These are phyloP conservation scores for Ptychodera flava DNA, from an alignment of 35 echinoderm and acorn worm species.

Conservation along the genomic window DNA sequence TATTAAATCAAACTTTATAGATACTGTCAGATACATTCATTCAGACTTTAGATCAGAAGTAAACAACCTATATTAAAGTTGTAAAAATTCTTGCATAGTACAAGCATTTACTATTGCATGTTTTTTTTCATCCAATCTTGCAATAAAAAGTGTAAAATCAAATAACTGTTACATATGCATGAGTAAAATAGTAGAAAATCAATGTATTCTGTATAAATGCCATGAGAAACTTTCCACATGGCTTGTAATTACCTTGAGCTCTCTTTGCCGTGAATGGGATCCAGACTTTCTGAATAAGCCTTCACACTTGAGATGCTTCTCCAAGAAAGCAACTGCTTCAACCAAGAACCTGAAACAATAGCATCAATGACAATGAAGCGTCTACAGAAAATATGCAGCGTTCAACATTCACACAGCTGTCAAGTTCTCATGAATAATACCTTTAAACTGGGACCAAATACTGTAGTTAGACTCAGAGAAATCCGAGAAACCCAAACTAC, in stretches of 20 bases:
- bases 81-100: too few species aligned
- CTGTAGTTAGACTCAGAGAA: neutral
- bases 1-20: too few species aligned
- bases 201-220: too few species aligned
- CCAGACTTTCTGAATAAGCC: conserved; percentile 79
- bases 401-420: neutral
- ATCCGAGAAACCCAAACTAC: neutral
- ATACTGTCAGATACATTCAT: too few species aligned
- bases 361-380: neutral
- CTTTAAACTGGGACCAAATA: neutral
- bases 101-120: too few species aligned
- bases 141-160: too few species aligned
- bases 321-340: conserved; percentile 57
- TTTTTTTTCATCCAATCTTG: too few species aligned
- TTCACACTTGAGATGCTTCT: conserved; percentile 49
- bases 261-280: conserved; percentile 59
- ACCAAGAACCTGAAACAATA: conserved; percentile 47
- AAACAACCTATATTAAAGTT: too few species aligned
- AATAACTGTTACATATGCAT: too few species aligned
- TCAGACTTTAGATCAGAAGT: too few species aligned
- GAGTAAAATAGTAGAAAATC: too few species aligned
- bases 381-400: neutral
- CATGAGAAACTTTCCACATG: too few species aligned
- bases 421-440: neutral
- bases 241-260: conserved; percentile 76